phyloP scores from a whole-genome alignment of 2,113 vertebrate genomes.

The Callopanchax toddi region DNA sequence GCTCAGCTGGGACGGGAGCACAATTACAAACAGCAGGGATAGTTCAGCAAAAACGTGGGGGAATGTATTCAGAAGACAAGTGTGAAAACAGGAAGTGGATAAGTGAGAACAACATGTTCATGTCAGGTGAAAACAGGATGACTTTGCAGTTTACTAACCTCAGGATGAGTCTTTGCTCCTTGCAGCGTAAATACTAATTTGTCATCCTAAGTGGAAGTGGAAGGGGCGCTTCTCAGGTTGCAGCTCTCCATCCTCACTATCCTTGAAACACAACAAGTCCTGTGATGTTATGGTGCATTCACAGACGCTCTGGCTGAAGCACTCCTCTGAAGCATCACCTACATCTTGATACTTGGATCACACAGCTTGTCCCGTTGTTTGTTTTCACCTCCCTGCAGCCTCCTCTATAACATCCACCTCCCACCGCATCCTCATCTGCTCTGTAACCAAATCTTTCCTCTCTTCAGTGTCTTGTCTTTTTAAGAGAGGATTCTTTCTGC shows the following conservation, averaged over 20 bases:
- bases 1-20: constrained; percentile 14
- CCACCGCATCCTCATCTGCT: constrained; percentile 54
- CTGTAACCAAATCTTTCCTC: constrained; percentile 40
- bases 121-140: constrained; percentile 39
- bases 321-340: constrained; percentile 30
- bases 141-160: constrained; percentile 70
- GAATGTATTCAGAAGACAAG: constrained; percentile 16
- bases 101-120: constrained; percentile 25
- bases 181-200: constrained; percentile 63
- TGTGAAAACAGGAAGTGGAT: constrained; percentile 1
- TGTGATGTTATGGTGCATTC: constrained; percentile 31
- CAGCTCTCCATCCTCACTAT: constrained; percentile 65
- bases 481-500: constrained; percentile 47
- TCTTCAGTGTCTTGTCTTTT: constrained; percentile 19
- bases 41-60: constrained; percentile 21
- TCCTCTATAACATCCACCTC: constrained; percentile 46
- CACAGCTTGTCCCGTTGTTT: constrained; percentile 34
- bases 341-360: constrained; percentile 60
- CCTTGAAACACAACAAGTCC: constrained; percentile 65
- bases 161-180: constrained; percentile 39
- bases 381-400: constrained; percentile 46
- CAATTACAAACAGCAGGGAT: not conserved
- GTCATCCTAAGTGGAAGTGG: constrained; percentile 55
- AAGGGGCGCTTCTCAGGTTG: constrained; percentile 51
- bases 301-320: constrained; percentile 25